Evolutionary conservation across 1,140 invertebrate species (phyloP).

Genomic region (Achatina immaculata): DNA sequence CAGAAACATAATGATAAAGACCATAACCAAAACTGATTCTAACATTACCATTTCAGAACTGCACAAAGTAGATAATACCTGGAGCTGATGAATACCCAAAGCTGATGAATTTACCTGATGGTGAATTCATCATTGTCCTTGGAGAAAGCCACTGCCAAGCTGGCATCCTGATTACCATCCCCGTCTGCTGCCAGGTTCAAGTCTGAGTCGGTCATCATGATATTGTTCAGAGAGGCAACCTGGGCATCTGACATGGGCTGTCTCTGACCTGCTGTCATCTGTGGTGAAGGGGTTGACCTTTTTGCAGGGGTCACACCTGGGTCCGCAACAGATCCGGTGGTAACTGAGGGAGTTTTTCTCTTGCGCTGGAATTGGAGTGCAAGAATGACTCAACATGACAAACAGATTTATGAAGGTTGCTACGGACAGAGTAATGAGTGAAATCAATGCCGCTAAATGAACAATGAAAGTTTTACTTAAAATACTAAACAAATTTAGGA

Average conservation of each 20-base stretch:
- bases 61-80: background rate
- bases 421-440: too few species aligned
- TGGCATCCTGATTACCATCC: background rate
- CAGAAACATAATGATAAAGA: background rate
- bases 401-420: too few species aligned
- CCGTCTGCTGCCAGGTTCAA: background rate
- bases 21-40: background rate
- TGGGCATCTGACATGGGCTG: conserved; percentile 16
- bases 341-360: background rate
- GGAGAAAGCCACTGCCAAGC: conserved; percentile 6
- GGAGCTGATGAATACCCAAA: background rate
- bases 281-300: background rate
- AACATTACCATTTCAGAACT: background rate
- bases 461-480: too few species aligned
- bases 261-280: background rate
- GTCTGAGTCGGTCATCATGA: conserved; percentile 27
- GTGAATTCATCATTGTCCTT: conserved; percentile 23
- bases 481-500: too few species aligned
- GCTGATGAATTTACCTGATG: conserved; percentile 20
- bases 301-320: background rate
- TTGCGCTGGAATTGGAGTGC: background rate
- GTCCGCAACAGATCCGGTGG: background rate
- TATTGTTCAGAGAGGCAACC: conserved; percentile 4
- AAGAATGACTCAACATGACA: too few species aligned
- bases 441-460: too few species aligned